Evolutionary conservation across 2,888 invertebrate species (phyloP).

Genomic region (Yponomeuta cagnagella): DNA sequence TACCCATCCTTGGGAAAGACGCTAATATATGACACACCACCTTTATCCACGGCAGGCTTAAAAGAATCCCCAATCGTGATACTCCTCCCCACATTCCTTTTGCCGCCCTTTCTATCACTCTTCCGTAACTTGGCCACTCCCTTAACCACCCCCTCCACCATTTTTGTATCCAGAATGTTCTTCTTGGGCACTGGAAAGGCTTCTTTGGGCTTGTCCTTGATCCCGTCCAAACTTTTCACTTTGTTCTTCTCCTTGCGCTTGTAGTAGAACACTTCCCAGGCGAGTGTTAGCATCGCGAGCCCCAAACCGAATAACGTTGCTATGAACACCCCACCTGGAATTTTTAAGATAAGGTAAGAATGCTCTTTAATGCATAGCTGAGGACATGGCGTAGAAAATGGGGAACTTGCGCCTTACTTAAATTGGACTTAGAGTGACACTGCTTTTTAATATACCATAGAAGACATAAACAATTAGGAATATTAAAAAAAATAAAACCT

Average conservation of each 20-base stretch:
- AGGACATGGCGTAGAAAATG: no score
- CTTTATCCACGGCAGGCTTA: conserved; percentile 48
- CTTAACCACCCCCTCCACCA: conserved; percentile 25
- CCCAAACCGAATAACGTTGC: conserved; percentile 90
- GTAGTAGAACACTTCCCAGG: conserved; percentile 88
- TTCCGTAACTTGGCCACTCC: conserved; percentile 29
- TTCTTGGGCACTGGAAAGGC: conserved; percentile 31
- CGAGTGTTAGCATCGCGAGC: conserved; percentile 88
- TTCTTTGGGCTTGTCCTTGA: conserved; percentile 27
- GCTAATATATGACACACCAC: conserved; percentile 52
- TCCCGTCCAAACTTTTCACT: conserved; percentile 33
- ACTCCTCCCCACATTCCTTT: conserved; percentile 30
- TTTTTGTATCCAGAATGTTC: conserved; percentile 27
- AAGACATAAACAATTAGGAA: no score
- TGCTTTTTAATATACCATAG: no score
- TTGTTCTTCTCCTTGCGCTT: conserved; percentile 70
- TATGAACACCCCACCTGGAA: conserved; percentile 89
- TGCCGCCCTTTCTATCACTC: conserved; percentile 24
- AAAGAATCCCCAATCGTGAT: conserved; percentile 67
- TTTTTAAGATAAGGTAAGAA: conserved; percentile 20
- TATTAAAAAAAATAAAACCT: no score
- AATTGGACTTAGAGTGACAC: no score
- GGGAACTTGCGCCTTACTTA: no score
- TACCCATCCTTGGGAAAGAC: conserved; percentile 56
- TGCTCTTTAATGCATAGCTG: no score